Conservation (phyloP, 2,888 invertebrate species). For the Protodeltote pygarga region DNA sequence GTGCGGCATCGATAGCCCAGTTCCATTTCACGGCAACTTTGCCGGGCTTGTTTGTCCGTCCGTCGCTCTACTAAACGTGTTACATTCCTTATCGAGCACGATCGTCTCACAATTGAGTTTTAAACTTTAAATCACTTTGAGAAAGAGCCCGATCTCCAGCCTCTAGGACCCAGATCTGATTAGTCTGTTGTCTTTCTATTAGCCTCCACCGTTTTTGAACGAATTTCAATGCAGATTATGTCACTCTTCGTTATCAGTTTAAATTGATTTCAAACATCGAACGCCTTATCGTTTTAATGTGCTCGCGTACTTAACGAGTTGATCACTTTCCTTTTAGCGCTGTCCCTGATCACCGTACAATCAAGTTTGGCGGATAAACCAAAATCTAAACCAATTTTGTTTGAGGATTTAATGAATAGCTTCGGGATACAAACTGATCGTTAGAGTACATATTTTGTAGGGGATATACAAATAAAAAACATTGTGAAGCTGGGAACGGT, state of each 20-base stretch:
- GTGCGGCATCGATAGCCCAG: constrained; percentile 38
- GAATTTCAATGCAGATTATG: constrained; percentile 64
- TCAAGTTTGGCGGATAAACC: constrained; percentile 14
- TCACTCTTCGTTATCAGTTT: constrained; percentile 58
- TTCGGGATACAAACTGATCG: constrained; percentile 27
- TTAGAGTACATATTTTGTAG: constrained; percentile 37
- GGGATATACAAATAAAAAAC: constrained; percentile 36
- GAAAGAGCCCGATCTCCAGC: constrained; percentile 54
- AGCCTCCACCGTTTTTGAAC: constrained; percentile 49
- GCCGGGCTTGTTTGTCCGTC: constrained; percentile 53
- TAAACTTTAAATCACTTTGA: constrained; percentile 68
- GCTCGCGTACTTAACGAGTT: constrained; percentile 36
- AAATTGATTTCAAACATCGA: constrained; percentile 58
- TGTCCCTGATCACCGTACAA: constrained; percentile 34
- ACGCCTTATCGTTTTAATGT: constrained; percentile 44
- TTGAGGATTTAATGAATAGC: constrained; percentile 32
- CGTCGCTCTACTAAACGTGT: constrained; percentile 34
- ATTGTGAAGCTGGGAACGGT: constrained; percentile 39
- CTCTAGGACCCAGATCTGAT: constrained; percentile 61
- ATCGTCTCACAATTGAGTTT: constrained; percentile 53
- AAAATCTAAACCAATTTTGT: constrained; percentile 25
- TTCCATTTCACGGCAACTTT: constrained; percentile 65
- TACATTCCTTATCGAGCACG: constrained; percentile 48
- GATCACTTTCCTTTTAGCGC: constrained; percentile 29
- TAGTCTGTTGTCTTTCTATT: constrained; percentile 72